Base-by-base conservation (phyloP, 2,113 vertebrate genomes). In the Coturnix japonica region DNA sequence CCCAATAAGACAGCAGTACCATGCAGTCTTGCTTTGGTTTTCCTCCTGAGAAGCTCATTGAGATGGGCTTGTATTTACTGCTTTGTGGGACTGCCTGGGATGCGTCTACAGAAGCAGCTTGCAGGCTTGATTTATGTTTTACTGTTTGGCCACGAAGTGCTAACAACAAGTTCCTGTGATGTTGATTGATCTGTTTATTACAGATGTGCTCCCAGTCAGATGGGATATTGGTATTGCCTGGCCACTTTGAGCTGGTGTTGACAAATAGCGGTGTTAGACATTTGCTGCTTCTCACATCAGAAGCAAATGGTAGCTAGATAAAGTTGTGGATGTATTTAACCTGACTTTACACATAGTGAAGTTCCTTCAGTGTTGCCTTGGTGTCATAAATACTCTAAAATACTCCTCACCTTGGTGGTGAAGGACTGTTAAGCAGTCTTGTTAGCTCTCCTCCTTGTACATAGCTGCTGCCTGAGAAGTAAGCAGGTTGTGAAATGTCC, bases 371-470 rank as follows among this genome's bases (percentile, higher is more conserved):
- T 17, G 12, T 66, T 66, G 25, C 2, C 46, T 61, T 63, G 57
- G 33, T 46, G 63, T 31, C 13, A 30, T 2, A n/a, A 49, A 22
- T 72, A 23, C 26, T 13, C 30, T 44, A 16, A 54, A 76, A 76
- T 2, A 28, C 26, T 53, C 51, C 28, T 53, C 51, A 28, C 19
- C 72, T 22, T 18, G 35, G 8, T 35, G 35, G 3, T 13, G 31
- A 41, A 53, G 63, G n/a, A 21, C 26, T 37, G 41, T 43, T 73
- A 43, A 11, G 8, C 3, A 66, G 21, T 51, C 0, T 0, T 8
- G 39, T 26, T 51, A 85, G 18, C 21, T 30, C 17, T 51, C 56
- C 41, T 56, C 6, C 16, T 19, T 9, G 6, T 35, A 35, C 25
- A 4, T 39, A 33, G 46, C 44, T 23, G 15, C 33, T 80, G 35